phyloP scores from a whole-genome alignment of 1,140 invertebrate species.

The Potamilus streckersoni region DNA sequence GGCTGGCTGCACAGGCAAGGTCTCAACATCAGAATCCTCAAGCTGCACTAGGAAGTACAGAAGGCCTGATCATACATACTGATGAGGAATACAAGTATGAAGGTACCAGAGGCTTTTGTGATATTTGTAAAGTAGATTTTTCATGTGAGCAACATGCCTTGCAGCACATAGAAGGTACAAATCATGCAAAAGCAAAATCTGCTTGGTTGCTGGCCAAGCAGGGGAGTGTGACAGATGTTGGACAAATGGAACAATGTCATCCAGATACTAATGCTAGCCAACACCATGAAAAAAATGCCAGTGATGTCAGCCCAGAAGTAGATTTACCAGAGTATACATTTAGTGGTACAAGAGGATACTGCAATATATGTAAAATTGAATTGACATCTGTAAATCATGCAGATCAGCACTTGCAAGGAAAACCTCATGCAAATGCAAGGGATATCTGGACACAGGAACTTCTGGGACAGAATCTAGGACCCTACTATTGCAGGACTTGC shows the following conservation, averaged over 20 bases:
- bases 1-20: not conserved
- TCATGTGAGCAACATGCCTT: conserved; percentile 15
- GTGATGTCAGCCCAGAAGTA: not conserved
- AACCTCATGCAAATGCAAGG: conserved; percentile 33
- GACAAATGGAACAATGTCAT: not conserved
- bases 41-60: not conserved
- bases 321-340: conserved; percentile 18
- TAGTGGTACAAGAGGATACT: conserved; percentile 22
- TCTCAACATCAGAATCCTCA: not conserved
- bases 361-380: conserved; percentile 39
- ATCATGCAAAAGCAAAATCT: conserved; percentile 10
- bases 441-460: not conserved
- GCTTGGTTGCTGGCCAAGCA: not conserved
- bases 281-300: not conserved
- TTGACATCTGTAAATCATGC: conserved; percentile 36
- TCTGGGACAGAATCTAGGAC: not conserved
- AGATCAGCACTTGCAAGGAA: conserved; percentile 40
- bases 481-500: conserved; percentile 39
- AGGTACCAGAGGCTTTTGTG: conserved; percentile 6
- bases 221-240: not conserved
- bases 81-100: conserved; percentile 1
- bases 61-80: not conserved
- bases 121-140: conserved; percentile 12
- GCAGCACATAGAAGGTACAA: conserved; percentile 17
- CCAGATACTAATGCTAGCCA: not conserved